These are phyloP conservation scores for Drosophila ficusphila DNA, from an alignment of 1,140 invertebrate genomes.

Conservation along the genomic window DNA sequence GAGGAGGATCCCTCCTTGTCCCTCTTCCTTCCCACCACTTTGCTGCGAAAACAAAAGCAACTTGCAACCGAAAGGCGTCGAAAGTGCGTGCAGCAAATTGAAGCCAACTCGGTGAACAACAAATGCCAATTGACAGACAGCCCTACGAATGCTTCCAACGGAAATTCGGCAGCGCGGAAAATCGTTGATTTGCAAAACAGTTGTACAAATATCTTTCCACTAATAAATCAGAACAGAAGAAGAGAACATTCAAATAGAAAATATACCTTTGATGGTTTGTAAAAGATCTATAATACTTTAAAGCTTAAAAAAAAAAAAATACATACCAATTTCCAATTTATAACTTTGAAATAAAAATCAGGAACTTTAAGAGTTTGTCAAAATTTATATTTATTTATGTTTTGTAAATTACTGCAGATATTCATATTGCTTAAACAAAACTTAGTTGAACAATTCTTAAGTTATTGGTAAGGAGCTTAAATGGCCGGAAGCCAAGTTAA, in stretches of 20 bases:
- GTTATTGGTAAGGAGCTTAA: too few relatives aligned
- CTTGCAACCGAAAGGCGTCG: conserved; percentile 42
- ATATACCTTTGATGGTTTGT: too few relatives aligned
- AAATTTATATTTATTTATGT: too few relatives aligned
- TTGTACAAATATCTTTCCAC: neutral
- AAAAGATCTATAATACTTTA: too few relatives aligned
- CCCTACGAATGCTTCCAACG: conserved; percentile 24
- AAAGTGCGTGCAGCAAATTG: conserved; percentile 55
- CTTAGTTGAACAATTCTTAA: conserved; percentile 8
- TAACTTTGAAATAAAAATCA: too few relatives aligned
- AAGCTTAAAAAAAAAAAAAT: too few relatives aligned
- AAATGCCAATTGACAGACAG: conserved; percentile 60
- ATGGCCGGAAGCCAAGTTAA: conserved; percentile 3
- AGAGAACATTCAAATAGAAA: neutral
- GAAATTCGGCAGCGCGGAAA: conserved; percentile 13
- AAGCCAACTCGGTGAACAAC: conserved; percentile 45
- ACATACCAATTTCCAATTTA: too few relatives aligned
- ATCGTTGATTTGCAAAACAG: conserved; percentile 9
- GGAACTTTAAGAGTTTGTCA: too few relatives aligned
- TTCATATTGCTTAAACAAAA: too few relatives aligned
- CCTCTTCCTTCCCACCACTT: neutral
- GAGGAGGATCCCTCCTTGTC: neutral
- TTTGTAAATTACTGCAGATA: too few relatives aligned
- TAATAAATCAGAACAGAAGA: neutral
- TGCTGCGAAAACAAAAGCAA: conserved; percentile 2